Evolutionary conservation across 2,113 vertebrate genomes (phyloP).

Genomic region (Genyomyrus donnyi): DNA sequence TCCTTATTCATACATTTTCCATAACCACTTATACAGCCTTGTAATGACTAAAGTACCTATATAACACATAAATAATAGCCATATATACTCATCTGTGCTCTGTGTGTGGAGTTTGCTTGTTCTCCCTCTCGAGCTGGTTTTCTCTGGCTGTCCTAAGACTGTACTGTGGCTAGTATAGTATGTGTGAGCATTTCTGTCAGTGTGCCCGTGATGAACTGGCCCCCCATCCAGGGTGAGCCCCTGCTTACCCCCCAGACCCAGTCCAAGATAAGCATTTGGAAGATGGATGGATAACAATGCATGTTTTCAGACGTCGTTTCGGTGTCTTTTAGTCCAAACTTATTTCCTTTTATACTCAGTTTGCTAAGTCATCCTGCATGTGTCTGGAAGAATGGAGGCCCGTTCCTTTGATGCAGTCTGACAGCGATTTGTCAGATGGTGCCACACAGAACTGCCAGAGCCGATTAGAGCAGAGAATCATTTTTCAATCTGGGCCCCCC

Average conservation of each 20-base stretch:
- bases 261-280: not conserved
- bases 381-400: not conserved
- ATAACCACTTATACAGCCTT: not conserved
- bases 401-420: not conserved
- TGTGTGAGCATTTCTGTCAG: not conserved
- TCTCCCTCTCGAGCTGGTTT: not conserved
- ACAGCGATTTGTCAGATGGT: not conserved
- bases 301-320: not conserved
- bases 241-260: not conserved
- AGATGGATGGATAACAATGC: not conserved
- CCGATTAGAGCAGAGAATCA: not conserved
- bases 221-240: not conserved
- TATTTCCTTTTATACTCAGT: not conserved
- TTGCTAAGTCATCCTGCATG: not conserved
- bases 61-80: not conserved
- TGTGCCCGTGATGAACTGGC: not conserved
- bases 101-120: not conserved
- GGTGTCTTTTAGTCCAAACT: not conserved
- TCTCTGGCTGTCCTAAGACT: not conserved
- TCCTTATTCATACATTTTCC: not conserved
- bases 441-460: not conserved
- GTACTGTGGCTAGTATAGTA: not conserved
- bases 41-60: not conserved
- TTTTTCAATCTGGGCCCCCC: not conserved
- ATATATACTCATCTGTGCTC: not conserved